Evolutionary conservation across 2,888 invertebrate species (phyloP).

Genomic region (Trisateles emortualis): DNA sequence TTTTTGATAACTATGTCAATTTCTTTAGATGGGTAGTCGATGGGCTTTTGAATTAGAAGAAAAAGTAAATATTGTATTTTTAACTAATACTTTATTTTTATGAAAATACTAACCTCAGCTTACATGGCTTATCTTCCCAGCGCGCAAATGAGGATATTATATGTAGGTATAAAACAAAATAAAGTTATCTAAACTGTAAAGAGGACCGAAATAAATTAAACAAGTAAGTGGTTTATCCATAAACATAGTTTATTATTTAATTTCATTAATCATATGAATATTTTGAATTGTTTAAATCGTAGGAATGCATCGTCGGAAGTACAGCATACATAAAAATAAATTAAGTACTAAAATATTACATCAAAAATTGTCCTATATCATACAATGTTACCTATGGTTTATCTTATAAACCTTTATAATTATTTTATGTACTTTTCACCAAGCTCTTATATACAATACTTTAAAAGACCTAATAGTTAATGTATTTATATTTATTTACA

Average conservation of each 20-base stretch:
- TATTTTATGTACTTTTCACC: conserved; percentile 67
- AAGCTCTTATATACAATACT: conserved; percentile 70
- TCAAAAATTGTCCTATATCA: conserved; percentile 69
- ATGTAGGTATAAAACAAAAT: no score
- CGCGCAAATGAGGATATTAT: no score
- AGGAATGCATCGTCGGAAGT: conserved; percentile 80
- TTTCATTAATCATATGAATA: conserved; percentile 65
- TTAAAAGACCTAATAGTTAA: conserved; percentile 44
- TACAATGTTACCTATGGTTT: conserved; percentile 72
- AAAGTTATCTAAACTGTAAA: not conserved
- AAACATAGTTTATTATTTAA: conserved; percentile 76
- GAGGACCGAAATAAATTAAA: conserved; percentile 33
- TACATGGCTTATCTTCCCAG: no score
- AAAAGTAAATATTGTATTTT: no score
- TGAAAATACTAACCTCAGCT: no score
- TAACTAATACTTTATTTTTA: no score
- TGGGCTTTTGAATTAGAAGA: no score
- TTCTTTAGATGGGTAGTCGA: no score
- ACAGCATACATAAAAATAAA: conserved; percentile 78
- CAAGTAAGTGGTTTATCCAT: conserved; percentile 57
- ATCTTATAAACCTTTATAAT: conserved; percentile 76
- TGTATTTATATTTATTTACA: conserved; percentile 59
- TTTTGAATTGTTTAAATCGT: conserved; percentile 77
- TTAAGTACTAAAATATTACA: conserved; percentile 80
- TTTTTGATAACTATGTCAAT: not conserved